phyloP scores from a whole-genome alignment of 2,797 vertebrate species.

The Sebastolobus alascanus region DNA sequence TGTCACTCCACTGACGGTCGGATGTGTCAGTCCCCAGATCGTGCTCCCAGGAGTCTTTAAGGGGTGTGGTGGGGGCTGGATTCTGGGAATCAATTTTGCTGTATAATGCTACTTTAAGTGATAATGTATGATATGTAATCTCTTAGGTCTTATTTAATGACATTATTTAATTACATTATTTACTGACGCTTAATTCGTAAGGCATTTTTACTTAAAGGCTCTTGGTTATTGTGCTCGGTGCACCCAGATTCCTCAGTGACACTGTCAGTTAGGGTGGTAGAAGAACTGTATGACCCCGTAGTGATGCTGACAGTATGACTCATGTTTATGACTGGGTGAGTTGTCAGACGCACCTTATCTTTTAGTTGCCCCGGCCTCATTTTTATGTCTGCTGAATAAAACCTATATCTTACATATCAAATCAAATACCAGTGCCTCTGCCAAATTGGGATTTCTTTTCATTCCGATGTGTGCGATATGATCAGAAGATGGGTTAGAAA shows the following conservation, averaged over 20 bases:
- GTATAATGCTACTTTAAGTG: neutral
- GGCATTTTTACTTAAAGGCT: neutral
- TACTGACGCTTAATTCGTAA: neutral
- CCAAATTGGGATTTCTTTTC: neutral
- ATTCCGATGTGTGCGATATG: neutral
- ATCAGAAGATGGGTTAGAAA: neutral
- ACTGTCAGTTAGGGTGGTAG: neutral
- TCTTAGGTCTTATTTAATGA: neutral
- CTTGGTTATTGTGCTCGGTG: neutral
- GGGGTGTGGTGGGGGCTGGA: too few species aligned
- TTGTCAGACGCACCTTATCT: conserved; percentile 12
- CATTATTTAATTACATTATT: neutral
- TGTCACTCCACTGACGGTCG: too few species aligned
- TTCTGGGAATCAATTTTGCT: too few species aligned
- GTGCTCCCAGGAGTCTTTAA: too few species aligned
- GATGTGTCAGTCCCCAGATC: too few species aligned
- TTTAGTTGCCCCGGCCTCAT: neutral
- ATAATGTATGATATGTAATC: neutral
- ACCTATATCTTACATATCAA: neutral
- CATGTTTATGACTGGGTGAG: conserved; percentile 52
- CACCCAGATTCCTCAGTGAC: neutral
- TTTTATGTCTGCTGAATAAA: neutral
- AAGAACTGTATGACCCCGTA: neutral
- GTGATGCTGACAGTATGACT: conserved; percentile 18
- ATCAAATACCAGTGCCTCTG: neutral